These are phyloP conservation scores for Pygoscelis adeliae DNA, from an alignment of 2,113 vertebrate species.

Conservation along the genomic window DNA sequence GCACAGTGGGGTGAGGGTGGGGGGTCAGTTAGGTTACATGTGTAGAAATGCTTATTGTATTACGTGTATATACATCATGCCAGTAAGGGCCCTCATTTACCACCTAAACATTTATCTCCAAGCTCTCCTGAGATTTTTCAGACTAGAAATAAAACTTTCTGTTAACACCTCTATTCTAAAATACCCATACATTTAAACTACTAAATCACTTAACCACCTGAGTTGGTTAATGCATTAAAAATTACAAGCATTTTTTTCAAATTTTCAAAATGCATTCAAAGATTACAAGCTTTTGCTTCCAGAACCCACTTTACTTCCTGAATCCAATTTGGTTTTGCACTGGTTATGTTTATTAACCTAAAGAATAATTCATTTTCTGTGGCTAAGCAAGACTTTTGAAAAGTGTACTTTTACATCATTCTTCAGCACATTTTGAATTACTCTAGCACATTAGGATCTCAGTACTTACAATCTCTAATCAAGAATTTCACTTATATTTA, in stretches of 20 bases:
- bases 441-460: not conserved
- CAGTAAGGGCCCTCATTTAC: not conserved
- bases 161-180: not conserved
- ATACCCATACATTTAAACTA: rapidly evolving
- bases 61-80: rapidly evolving
- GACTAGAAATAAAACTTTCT: not conserved
- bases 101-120: not conserved
- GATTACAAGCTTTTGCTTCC: not conserved
- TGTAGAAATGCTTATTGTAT: not conserved
- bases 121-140: not conserved
- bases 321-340: not conserved
- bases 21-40: not conserved
- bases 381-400: not conserved
- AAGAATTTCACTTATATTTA: not conserved
- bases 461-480: not conserved
- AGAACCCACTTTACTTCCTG: not conserved
- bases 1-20: not conserved
- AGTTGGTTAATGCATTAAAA: not conserved
- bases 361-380: not conserved
- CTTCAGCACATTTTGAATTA: not conserved
- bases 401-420: not conserved
- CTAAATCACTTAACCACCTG: not conserved
- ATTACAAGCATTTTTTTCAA: not conserved
- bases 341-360: not conserved
- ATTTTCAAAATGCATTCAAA: not conserved